Conservation (phyloP, 2,113 vertebrate genomes). For the Phrynosoma blainvillii region DNA sequence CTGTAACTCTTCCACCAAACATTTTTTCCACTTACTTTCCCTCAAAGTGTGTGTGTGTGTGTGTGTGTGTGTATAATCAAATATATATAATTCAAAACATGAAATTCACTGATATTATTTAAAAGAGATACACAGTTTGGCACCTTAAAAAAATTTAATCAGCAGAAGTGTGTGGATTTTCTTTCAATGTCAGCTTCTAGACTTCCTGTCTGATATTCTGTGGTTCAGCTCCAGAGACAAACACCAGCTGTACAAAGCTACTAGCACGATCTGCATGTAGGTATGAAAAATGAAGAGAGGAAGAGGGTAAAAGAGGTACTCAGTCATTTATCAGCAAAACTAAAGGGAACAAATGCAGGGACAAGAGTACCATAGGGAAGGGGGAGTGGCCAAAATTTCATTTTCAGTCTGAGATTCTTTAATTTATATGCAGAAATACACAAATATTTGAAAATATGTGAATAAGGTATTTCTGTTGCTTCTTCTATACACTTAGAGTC, state of each 20-base stretch:
- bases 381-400: background rate
- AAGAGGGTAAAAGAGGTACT: background rate
- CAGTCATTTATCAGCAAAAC: background rate
- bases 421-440: background rate
- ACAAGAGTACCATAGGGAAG: background rate
- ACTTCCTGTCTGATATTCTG: conserved; percentile 16
- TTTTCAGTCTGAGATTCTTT: background rate
- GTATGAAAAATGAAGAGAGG: background rate
- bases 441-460: background rate
- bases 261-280: background rate
- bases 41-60: background rate
- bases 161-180: background rate
- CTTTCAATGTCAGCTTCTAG: conserved; percentile 8
- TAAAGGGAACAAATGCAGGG: background rate
- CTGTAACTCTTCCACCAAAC: background rate
- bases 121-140: background rate
- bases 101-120: background rate
- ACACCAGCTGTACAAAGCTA: conserved; percentile 8
- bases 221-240: background rate
- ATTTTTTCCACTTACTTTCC: no score
- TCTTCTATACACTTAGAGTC: no score
- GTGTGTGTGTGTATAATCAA: background rate
- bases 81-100: background rate
- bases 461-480: no score
- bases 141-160: background rate